Evolutionary conservation across 2,113 vertebrate species (phyloP), one percentile per base, ranked within the genome.

Genomic region (Grus americana): DNA sequence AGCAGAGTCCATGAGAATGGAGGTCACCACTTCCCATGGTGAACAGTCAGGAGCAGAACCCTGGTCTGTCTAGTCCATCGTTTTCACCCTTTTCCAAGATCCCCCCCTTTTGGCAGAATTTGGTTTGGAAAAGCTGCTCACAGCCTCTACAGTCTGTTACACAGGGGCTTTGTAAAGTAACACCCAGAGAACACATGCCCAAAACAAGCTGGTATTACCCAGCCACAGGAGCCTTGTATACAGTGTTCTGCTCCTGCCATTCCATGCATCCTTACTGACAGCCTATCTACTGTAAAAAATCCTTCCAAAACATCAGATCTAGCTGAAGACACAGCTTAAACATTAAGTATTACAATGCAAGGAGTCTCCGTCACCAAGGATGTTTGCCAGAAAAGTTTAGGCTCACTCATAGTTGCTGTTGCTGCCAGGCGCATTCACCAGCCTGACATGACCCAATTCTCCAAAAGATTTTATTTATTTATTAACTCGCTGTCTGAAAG

Each of bases 161-260:
- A 65, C 23, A 7, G 47, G 63, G 27, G 42, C 52, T 85, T 34
- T 24, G 55, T 40, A n/a, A 29, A 26, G 62, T 6, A 36, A 55
- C 70, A 13, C 75, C 55, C 1, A 0, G 22, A 40, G 16, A 70
- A 54, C 27, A 21, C 0, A 1, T 3, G 4, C 36, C 75, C 86
- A 14, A 73, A 54, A 6, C 19, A 18, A 82, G 40, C 10, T 10
- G 15, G 6, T 11, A 13, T 19, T 54, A 40, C 24, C 32, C 70
- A 44, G 66, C 32, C 79, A 15, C 26, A 19, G 71, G 19, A 81
- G 61, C 66, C 54, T 1, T 0, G 1, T 1, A 30, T 0, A 4
- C 34, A 38, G 46, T 0, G 0, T 5, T 38, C 79, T 52, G 49
- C 50, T 83, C 42, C 67, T 62, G 75, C 79, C 47, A 3, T 11